A percentile compares a stretch with the other conserved stretches of the same genome.
Evolutionary conservation across 2,888 invertebrate genomes (phyloP).

Genomic region (Pyrrhia umbra): DNA sequence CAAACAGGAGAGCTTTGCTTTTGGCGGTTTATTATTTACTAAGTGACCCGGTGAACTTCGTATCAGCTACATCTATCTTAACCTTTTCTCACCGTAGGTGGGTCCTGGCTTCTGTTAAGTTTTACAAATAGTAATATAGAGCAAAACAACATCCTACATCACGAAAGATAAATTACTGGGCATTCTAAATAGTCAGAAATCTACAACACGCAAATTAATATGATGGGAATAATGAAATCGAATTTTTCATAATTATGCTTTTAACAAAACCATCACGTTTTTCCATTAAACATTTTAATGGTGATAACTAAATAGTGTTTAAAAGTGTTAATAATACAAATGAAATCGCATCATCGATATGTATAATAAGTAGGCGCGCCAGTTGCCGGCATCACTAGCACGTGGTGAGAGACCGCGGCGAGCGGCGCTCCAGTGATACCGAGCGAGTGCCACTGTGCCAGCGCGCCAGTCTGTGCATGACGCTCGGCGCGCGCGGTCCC

Average conservation of each 20-base stretch:
- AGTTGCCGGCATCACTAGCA: conserved; percentile 75
- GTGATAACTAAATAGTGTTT: conserved; percentile 63
- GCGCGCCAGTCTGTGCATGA: conserved; percentile 79
- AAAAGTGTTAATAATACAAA: conserved; percentile 67
- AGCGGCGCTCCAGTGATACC: too few species aligned
- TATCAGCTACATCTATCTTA: too few species aligned
- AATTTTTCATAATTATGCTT: conserved; percentile 56
- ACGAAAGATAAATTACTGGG: too few species aligned
- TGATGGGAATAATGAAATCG: conserved; percentile 28
- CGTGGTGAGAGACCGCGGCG: conserved; percentile 63
- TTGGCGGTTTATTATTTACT: too few species aligned
- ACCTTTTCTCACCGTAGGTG: too few species aligned
- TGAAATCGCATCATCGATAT: conserved; percentile 79
- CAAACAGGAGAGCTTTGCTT: too few species aligned
- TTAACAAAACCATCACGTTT: conserved; percentile 63
- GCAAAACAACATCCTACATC: not conserved
- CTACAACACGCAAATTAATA: conserved; percentile 24
- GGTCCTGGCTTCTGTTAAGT: too few species aligned
- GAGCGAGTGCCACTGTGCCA: conserved; percentile 46
- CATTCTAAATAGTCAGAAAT: conserved; percentile 15
- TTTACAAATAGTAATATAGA: too few species aligned
- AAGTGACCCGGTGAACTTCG: too few species aligned
- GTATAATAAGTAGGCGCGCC: conserved; percentile 74
- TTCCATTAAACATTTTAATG: conserved; percentile 63
- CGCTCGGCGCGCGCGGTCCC: conserved; percentile 76